Percentiles rank a stretch among this genome's conserved stretches.
Evolutionary conservation across 2,113 vertebrate genomes (phyloP).

Genomic region (Mola mola): DNA sequence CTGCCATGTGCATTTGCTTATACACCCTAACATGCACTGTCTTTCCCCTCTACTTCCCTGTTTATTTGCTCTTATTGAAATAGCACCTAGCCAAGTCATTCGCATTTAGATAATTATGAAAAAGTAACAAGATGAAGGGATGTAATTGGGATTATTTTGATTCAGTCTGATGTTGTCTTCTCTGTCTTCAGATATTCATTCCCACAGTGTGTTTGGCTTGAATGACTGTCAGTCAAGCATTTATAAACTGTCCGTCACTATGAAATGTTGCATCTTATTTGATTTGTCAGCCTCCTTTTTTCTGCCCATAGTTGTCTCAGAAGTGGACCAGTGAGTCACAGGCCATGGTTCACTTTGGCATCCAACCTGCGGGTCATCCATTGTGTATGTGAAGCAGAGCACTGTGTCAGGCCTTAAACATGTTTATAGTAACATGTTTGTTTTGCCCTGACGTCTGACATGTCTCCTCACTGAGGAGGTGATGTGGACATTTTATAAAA

Average conservation of each 20-base stretch:
- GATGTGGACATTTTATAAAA: constrained; percentile 1
- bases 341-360: too few species aligned
- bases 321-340: too few species aligned
- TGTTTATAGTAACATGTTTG: too few species aligned
- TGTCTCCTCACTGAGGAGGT: not conserved
- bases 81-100: constrained; percentile 13
- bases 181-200: constrained; percentile 27
- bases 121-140: not conserved
- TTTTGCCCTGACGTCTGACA: too few species aligned
- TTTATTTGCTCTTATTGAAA: constrained; percentile 27
- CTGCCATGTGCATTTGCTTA: constrained; percentile 26
- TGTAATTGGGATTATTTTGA: not conserved
- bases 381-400: too few species aligned
- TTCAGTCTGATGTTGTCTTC: not conserved
- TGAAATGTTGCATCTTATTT: constrained; percentile 9
- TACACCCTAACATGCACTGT: constrained; percentile 13
- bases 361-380: too few species aligned
- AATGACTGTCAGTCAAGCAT: too few species aligned
- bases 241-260: too few species aligned
- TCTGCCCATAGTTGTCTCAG: too few species aligned
- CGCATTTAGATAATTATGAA: constrained; percentile 25
- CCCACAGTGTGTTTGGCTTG: too few species aligned
- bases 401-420: too few species aligned
- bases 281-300: constrained; percentile 12
- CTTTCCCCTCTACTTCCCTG: constrained; percentile 4